Evolutionary conservation across 2,113 vertebrate genomes (phyloP).

Genomic region (Orientallactaga bullata): DNA sequence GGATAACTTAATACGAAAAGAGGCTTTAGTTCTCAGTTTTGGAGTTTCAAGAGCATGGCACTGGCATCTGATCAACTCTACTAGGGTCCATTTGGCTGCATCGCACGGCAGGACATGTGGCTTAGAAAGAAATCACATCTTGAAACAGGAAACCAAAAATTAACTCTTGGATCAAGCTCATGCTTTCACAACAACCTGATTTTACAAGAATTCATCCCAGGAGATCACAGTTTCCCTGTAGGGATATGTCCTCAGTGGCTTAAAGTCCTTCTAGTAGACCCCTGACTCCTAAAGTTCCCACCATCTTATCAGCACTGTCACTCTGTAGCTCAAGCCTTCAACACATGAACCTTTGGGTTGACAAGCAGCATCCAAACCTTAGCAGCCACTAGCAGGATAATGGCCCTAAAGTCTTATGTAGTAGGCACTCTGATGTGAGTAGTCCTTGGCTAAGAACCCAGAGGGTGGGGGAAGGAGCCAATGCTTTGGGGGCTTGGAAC

Average conservation of each 20-base stretch:
- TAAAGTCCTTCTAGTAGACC: background rate
- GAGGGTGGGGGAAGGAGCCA: background rate
- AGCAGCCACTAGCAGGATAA: slow-evolving; percentile 21
- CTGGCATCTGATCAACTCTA: background rate
- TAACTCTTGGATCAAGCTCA: background rate
- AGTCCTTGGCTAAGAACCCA: background rate
- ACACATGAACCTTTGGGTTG: background rate
- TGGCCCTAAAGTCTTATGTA: background rate
- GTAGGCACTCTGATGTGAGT: background rate
- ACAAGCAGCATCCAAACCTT: background rate
- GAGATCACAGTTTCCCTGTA: background rate
- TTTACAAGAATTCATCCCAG: background rate
- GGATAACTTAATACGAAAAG: background rate
- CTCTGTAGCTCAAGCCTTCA: background rate
- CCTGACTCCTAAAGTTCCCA: background rate
- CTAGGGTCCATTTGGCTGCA: background rate
- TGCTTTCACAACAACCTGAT: background rate
- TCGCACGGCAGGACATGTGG: background rate
- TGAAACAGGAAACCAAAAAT: background rate
- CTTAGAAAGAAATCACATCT: background rate
- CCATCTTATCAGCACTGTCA: background rate
- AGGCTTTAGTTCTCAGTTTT: background rate
- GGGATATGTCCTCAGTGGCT: background rate
- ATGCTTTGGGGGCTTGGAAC: background rate
- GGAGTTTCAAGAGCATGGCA: background rate